Evolutionary conservation across 2,113 vertebrate species (phyloP).

Genomic region (Paracyprichromis sp.): DNA sequence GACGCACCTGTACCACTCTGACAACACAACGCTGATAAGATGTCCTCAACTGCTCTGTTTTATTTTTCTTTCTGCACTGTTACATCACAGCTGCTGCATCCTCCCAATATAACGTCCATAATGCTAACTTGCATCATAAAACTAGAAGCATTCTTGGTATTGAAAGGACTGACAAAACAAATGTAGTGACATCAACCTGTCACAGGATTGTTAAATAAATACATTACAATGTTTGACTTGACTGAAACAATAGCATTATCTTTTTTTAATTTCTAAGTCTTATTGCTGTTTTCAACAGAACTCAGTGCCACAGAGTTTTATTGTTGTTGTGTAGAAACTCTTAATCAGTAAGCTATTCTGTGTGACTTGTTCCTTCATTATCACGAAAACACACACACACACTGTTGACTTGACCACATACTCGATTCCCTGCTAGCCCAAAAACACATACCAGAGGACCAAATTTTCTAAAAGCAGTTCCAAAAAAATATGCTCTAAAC

Average conservation of each 20-base stretch:
- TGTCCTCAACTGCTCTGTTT: background rate
- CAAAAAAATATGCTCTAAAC: background rate
- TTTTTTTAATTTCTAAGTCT: background rate
- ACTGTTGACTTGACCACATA: background rate
- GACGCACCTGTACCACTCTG: conserved; percentile 24
- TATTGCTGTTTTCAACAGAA: background rate
- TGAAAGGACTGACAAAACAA: background rate
- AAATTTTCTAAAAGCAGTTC: background rate
- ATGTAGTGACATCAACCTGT: background rate
- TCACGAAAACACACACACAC: background rate
- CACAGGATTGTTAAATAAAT: background rate
- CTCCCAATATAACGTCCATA: background rate
- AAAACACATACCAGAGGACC: background rate
- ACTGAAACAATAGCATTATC: background rate
- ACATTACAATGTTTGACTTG: background rate
- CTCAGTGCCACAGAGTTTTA: background rate
- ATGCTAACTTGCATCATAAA: background rate
- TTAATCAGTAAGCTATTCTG: background rate
- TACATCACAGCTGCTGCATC: background rate
- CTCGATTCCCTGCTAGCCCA: background rate
- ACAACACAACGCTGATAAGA: conserved; percentile 48
- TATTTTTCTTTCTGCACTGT: background rate
- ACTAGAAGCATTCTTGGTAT: background rate
- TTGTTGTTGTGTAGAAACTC: background rate
- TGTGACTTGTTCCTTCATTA: background rate